phyloP scores from a whole-genome alignment of 2,888 invertebrate genomes.

The Orthosia gothica region DNA sequence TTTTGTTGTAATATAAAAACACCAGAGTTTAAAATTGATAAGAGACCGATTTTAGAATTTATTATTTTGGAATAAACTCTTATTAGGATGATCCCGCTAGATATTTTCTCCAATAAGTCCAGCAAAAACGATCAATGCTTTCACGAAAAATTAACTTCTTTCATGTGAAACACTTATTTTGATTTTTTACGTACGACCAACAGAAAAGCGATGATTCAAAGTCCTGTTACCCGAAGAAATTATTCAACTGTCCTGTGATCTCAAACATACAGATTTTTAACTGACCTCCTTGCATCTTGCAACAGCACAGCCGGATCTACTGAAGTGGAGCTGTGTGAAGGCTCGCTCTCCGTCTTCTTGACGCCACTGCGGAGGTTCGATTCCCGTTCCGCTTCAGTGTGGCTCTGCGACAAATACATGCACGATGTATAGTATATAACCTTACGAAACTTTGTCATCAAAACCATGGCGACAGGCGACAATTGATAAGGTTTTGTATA shows the following conservation, averaged over 20 bases:
- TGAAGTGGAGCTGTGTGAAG: conserved; percentile 86
- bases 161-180: background rate
- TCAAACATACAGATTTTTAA: background rate
- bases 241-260: too few relatives aligned
- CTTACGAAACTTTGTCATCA: conserved; percentile 32
- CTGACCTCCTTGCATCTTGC: conserved; percentile 90
- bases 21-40: too few relatives aligned
- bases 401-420: conserved; percentile 67
- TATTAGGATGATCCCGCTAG: too few relatives aligned
- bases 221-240: too few relatives aligned
- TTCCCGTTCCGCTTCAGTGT: conserved; percentile 71
- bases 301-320: conserved; percentile 89
- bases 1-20: too few relatives aligned
- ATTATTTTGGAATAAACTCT: too few relatives aligned
- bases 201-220: too few relatives aligned
- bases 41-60: too few relatives aligned
- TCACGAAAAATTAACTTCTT: background rate
- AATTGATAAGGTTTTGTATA: background rate
- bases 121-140: too few relatives aligned
- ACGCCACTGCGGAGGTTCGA: conserved; percentile 82
- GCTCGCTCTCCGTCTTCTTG: conserved; percentile 91
- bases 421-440: conserved; percentile 20
- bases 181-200: too few relatives aligned
- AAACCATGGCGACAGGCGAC: background rate
- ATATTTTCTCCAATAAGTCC: too few relatives aligned